Evolutionary conservation across 2,797 vertebrate species (phyloP), one percentile per base, ranked within the genome.

Genomic region (Dendrocincla tyrannina): DNA sequence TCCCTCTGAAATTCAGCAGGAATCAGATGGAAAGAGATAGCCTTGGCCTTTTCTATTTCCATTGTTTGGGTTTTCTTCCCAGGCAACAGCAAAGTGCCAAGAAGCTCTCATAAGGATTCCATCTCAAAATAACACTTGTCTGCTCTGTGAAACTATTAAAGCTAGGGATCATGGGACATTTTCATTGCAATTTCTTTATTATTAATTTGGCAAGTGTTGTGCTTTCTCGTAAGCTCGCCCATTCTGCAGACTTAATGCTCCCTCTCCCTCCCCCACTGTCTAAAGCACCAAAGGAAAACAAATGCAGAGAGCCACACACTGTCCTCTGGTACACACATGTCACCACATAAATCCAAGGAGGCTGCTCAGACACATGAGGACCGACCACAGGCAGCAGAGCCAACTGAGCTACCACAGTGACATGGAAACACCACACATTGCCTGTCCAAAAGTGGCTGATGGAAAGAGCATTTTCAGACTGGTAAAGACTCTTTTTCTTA

Each of bases 71-170:
- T 91, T 94, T 91, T 95, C 76, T 94, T 91, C 77, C 94, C 93
- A 95, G 85, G 95, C 93, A 96, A 97, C 93, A 93, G 83, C 67
- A 62, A 94, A 87, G 85, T 75, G 83, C 86, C 92, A 92, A 94
- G 91, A 73, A 95, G 85, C 44, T 93, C 89, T 85, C 47, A 86
- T 59, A 95, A 81, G 94, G 88, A 94, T 97, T 95, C 85, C 94
- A 95, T 95, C 93, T 90, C 90, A 95, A 96, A 96, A 97, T 94
- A 97, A 96, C 86, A 93, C 73, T 67, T 2, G 44, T 85, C 93
- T 93, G 76, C 47, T 66, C 81, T 30, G 16, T 46, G 37, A 76
- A 93, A 93, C 73, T 84, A 89, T 88, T 94, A 92, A 94, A 91
- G 68, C 80, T 77, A 46, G 80, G 88, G 75, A 95, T 80, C 77